Conservation (phyloP, 1,140 invertebrate genomes). For the fruit fly (Drosophila melanogaster) region Release_6_plus_ISO1_MT NT_033777.3:28399501-28400000, state of each 20-base stretch:
- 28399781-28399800: conserved; percentile 48
- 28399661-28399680: conserved; percentile 36
- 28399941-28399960: conserved; percentile 50
- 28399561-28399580: conserved; percentile 42
- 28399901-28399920: conserved; percentile 72
- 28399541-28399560: background rate
- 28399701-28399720: conserved; percentile 53
- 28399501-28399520: background rate
- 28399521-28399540: background rate
- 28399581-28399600: conserved; percentile 66
- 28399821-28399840: conserved; percentile 45
- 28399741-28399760: conserved; percentile 44
- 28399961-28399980: conserved; percentile 59
- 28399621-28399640: conserved; percentile 37
- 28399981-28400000: conserved; percentile 53
- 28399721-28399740: conserved; percentile 66
- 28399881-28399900: conserved; percentile 76
- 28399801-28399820: conserved; percentile 60
- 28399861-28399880: conserved; percentile 83
- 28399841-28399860: conserved; percentile 75
- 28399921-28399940: conserved; percentile 15
- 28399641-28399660: conserved; percentile 45
- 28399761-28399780: conserved; percentile 35
- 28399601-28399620: conserved; percentile 70
- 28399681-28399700: conserved; percentile 46